These are phyloP conservation scores for Amiota communis DNA, from an alignment of 2,888 invertebrate genomes.

Conservation along the genomic window DNA sequence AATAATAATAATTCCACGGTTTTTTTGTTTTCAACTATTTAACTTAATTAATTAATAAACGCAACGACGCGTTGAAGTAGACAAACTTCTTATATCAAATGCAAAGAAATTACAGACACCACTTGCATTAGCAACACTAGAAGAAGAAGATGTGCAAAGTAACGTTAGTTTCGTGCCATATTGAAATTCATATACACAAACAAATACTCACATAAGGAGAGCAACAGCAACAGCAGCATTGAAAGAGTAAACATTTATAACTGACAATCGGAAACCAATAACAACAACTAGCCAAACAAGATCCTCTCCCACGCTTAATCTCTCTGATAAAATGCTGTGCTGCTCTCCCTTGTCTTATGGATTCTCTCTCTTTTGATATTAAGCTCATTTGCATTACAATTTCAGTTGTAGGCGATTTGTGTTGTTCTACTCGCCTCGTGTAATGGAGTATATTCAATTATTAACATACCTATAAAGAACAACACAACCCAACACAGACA, in stretches of 20 bases:
- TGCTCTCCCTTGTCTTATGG: too few relatives aligned
- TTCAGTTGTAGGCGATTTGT: too few relatives aligned
- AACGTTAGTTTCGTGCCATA: slow-evolving; percentile 16
- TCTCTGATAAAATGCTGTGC: too few relatives aligned
- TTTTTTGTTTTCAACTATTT: slow-evolving; percentile 6
- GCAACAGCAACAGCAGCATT: background rate
- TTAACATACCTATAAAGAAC: too few relatives aligned
- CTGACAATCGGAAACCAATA: background rate
- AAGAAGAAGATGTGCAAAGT: background rate
- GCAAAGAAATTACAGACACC: background rate
- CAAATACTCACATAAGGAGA: background rate
- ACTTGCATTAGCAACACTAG: background rate
- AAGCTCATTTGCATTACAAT: too few relatives aligned
- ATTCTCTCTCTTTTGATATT: too few relatives aligned
- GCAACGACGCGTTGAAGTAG: background rate
- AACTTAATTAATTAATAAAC: slow-evolving; percentile 28
- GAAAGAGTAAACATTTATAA: background rate
- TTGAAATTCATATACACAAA: slow-evolving; percentile 17
- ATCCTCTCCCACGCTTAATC: too few relatives aligned
- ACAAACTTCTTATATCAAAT: background rate
- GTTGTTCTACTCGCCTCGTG: too few relatives aligned
- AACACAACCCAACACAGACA: too few relatives aligned
- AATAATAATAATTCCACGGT: slow-evolving; percentile 10
- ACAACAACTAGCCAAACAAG: background rate
- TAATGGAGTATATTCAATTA: too few relatives aligned